A percentile compares a stretch with the other conserved stretches of the same genome.
Evolutionary conservation across 2,113 vertebrate species (phyloP).

Genomic region (Lethenteron camtschaticum): DNA sequence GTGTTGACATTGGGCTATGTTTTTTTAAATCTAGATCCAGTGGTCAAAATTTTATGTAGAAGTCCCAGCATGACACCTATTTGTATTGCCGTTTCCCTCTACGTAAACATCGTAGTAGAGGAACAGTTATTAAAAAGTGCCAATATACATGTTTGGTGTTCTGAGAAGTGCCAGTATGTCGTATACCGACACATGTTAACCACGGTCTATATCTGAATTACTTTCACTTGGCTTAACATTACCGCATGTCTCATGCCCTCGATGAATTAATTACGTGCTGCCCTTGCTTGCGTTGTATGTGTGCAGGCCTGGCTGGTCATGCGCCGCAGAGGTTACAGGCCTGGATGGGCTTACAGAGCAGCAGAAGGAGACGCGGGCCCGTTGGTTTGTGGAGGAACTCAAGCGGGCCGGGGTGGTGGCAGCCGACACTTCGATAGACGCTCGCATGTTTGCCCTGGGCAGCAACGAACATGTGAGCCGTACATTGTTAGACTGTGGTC

Average conservation of each 20-base stretch:
- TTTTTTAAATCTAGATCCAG: too few relatives aligned
- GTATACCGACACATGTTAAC: background rate
- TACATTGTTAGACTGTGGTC: background rate
- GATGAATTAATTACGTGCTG: constrained; percentile 12
- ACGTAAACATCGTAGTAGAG: too few relatives aligned
- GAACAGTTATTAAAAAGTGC: background rate
- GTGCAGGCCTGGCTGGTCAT: constrained; percentile 13
- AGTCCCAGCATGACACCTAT: too few relatives aligned
- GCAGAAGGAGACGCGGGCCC: constrained; percentile 12
- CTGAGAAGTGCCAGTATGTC: background rate
- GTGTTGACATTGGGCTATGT: too few relatives aligned
- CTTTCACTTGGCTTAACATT: constrained; percentile 18
- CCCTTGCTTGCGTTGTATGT: constrained; percentile 9
- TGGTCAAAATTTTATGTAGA: too few relatives aligned
- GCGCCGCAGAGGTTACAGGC: constrained; percentile 13
- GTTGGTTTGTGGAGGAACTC: constrained; percentile 12
- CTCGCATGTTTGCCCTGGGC: constrained; percentile 9
- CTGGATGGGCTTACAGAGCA: constrained; percentile 10
- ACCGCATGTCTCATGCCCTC: constrained; percentile 17
- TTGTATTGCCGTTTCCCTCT: too few relatives aligned
- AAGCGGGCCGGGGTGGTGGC: constrained; percentile 12
- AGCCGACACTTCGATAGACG: constrained; percentile 10
- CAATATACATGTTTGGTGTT: background rate
- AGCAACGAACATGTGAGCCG: constrained; percentile 5
- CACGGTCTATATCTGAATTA: constrained; percentile 10